phyloP scores from a whole-genome alignment of 2,888 invertebrate species.

The Pheosia tremula region DNA sequence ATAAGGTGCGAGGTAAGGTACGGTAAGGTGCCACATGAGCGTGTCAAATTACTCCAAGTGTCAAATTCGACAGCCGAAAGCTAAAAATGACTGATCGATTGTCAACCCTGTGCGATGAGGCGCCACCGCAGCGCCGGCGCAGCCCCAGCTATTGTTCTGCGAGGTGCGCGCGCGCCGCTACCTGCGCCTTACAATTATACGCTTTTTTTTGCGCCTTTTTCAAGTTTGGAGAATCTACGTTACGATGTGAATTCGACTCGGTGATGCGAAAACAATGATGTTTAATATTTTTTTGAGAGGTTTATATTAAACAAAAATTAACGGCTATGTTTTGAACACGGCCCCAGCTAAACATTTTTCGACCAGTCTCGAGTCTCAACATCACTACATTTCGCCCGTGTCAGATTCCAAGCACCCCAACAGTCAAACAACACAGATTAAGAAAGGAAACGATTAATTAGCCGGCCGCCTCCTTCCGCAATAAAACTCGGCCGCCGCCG shows the following conservation, averaged over 20 bases:
- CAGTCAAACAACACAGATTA: slow-evolving; percentile 41
- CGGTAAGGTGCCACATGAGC: not conserved
- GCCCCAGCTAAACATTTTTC: too few species aligned
- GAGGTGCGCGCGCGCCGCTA: slow-evolving; percentile 43
- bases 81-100: slow-evolving; percentile 7
- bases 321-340: too few species aligned
- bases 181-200: slow-evolving; percentile 47
- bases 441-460: slow-evolving; percentile 53
- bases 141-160: slow-evolving; percentile 49
- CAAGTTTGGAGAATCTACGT: slow-evolving; percentile 32
- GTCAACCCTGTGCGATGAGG: slow-evolving; percentile 48
- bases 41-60: not conserved
- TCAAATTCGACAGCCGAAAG: not conserved
- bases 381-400: slow-evolving; percentile 3
- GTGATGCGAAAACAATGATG: slow-evolving; percentile 6
- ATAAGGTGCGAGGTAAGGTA: too few species aligned
- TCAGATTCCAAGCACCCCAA: slow-evolving; percentile 28
- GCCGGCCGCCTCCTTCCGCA: slow-evolving; percentile 38
- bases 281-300: not conserved
- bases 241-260: slow-evolving; percentile 24
- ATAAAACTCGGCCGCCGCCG: slow-evolving; percentile 36
- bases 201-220: slow-evolving; percentile 29
- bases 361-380: not conserved
- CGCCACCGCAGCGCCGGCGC: slow-evolving; percentile 45
- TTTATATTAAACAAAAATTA: too few species aligned